Evolutionary conservation across 2,797 vertebrate species (phyloP).

Genomic region (Arnoldichthys spilopterus): DNA sequence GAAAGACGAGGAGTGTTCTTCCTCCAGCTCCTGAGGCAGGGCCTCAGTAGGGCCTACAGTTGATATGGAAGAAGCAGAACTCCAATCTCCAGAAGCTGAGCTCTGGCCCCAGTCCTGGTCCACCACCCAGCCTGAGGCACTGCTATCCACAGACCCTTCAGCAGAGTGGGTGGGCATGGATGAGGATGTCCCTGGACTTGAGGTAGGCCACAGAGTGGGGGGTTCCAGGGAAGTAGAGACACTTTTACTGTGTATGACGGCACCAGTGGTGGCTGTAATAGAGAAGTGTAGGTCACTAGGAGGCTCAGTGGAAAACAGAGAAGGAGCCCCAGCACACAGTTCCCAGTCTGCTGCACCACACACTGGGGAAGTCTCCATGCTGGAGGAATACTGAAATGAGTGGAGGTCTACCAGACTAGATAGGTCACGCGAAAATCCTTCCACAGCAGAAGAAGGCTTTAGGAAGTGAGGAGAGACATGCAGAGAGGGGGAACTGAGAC

Average conservation of each 20-base stretch:
- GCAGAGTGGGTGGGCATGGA: constrained; percentile 74
- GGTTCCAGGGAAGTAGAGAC: constrained; percentile 72
- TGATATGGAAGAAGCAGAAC: constrained; percentile 62
- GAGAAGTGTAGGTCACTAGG: constrained; percentile 76
- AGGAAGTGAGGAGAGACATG: constrained; percentile 64
- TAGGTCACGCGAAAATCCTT: constrained; percentile 46
- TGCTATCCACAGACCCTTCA: constrained; percentile 78
- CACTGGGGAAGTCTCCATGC: constrained; percentile 29
- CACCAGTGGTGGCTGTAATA: constrained; percentile 74
- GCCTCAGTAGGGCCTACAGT: constrained; percentile 42
- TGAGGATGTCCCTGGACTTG: constrained; percentile 67
- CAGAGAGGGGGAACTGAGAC: constrained; percentile 64
- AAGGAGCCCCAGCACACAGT: constrained; percentile 59
- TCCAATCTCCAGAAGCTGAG: constrained; percentile 75
- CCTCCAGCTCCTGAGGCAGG: constrained; percentile 57
- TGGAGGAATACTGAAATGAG: constrained; percentile 62
- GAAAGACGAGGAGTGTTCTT: constrained; percentile 73
- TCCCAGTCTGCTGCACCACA: constrained; percentile 64
- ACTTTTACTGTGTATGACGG: constrained; percentile 68
- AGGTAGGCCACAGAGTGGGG: constrained; percentile 71
- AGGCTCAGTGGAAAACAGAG: constrained; percentile 66
- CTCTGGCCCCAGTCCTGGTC: constrained; percentile 82
- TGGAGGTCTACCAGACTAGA: constrained; percentile 66
- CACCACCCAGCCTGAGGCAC: constrained; percentile 84
- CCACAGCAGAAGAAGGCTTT: constrained; percentile 59